Base-by-base conservation (phyloP, 2,888 invertebrate species). In the Lepidochrysops patricia region DNA sequence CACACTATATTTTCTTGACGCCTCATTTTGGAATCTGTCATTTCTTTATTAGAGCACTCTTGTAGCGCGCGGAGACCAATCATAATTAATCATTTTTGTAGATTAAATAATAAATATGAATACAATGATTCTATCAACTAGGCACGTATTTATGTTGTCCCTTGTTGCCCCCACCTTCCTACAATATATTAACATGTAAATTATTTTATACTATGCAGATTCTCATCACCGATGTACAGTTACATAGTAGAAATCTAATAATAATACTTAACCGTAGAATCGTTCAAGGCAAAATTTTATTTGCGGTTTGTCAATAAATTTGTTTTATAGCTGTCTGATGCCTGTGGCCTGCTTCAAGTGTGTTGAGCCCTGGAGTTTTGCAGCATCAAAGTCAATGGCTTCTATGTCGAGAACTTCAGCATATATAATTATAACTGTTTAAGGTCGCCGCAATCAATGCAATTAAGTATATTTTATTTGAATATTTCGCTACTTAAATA, bases 291-390 rank as follows among this genome's bases (percentile, higher is more conserved):
- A 69, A 76, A 67, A 72, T 70, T 79, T 82, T 83, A 84, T 83
- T 83, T 84, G 85, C 82, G 85, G 85, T 84, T 82, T 75, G 75
- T 67, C 78, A 73, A 72, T 82, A 80, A 84, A 81, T 77, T 70
- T 67, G 72, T 68, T 82, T 81, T 81, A 82, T 78, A 70, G 74
- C 72, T 67, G 65, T 71, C 68, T 70, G 66, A 63, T 61, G 66
- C 70, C 71, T 66, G 61, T 62, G 67, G 66, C 57, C 54, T 60
- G 61, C 56, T 60, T 60, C 58, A 48, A 68, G 62, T 63, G 59
- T 57, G 60, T 58, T 59, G 63, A 64, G 57, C 60, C 61, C 50
- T 63, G 61, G 66, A 66, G 62, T 63, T 58, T 48, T 34, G 59
- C 61, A 60, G 19, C 63, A 60, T 58, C 61, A 65, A 66, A 61